Percentiles rank a stretch among this genome's conserved stretches.
phyloP scores from a whole-genome alignment of 2,797 vertebrate genomes.

The Mycteria americana region DNA sequence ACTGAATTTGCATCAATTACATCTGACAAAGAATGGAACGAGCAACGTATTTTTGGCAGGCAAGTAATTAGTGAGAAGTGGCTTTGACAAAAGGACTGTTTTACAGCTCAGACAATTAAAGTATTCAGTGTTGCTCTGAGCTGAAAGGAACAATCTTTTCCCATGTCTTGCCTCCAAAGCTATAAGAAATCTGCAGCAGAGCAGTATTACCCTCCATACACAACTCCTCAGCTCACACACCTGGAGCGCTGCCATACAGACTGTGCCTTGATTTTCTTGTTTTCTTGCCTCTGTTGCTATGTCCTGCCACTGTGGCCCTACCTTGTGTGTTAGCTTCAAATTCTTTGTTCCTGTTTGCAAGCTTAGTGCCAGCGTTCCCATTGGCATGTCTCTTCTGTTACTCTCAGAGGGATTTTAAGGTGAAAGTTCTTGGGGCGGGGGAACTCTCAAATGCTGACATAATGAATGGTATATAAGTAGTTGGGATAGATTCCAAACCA shows the following conservation, averaged over 20 bases:
- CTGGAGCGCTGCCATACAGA: background rate
- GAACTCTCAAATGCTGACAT: background rate
- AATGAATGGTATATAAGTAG: background rate
- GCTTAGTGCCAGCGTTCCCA: background rate
- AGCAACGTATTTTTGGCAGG: background rate
- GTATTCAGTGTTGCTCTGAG: background rate
- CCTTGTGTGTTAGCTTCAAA: background rate
- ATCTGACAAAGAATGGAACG: background rate
- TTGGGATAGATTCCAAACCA: background rate
- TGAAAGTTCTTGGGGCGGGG: background rate
- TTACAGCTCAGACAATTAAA: background rate
- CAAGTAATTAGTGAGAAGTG: background rate
- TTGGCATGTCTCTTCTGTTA: background rate
- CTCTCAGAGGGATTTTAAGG: background rate
- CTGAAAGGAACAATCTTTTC: background rate
- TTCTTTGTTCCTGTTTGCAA: background rate
- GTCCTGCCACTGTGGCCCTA: background rate
- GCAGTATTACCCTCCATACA: background rate
- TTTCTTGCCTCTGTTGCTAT: background rate
- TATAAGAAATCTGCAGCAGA: background rate
- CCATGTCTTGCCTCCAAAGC: background rate
- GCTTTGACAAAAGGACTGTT: background rate
- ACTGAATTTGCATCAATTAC: background rate
- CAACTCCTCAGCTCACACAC: background rate
- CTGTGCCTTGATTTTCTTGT: background rate